Evolutionary conservation across 1,140 invertebrate genomes (phyloP).

Genomic region (Parapsyche elsis): DNA sequence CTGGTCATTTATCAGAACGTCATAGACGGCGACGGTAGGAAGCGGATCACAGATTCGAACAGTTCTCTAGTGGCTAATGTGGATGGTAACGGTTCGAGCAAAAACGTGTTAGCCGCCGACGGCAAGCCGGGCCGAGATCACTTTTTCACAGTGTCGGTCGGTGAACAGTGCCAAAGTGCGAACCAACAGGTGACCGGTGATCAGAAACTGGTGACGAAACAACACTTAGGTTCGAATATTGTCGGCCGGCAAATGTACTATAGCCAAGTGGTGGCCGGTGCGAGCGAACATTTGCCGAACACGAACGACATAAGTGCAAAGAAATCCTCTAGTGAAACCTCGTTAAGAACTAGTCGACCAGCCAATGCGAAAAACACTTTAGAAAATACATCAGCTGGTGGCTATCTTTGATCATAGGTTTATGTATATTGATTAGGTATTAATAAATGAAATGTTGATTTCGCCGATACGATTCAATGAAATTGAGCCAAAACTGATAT

Average conservation of each 20-base stretch:
- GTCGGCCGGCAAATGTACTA: conserved; percentile 54
- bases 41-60: conserved; percentile 28
- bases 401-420: conserved; percentile 52
- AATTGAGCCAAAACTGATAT: no score
- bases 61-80: conserved; percentile 29
- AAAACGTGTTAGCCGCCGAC: conserved; percentile 28
- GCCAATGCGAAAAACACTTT: conserved; percentile 48
- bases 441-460: no score
- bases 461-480: no score
- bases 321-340: conserved; percentile 48
- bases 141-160: conserved; percentile 54
- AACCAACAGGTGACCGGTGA: conserved; percentile 15
- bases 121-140: conserved; percentile 55
- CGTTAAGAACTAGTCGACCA: conserved; percentile 39
- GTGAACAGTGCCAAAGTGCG: conserved; percentile 43
- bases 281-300: conserved; percentile 25
- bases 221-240: conserved; percentile 54
- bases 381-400: conserved; percentile 48
- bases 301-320: conserved; percentile 42
- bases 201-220: conserved; percentile 42
- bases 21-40: conserved; percentile 58
- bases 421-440: not conserved
- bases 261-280: conserved; percentile 50
- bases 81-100: conserved; percentile 14
- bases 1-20: conserved; percentile 64